Percentiles rank a stretch among this genome's conserved stretches.
phyloP scores from a whole-genome alignment of 2,888 invertebrate species.

The Scaptomyza reducta region DNA sequence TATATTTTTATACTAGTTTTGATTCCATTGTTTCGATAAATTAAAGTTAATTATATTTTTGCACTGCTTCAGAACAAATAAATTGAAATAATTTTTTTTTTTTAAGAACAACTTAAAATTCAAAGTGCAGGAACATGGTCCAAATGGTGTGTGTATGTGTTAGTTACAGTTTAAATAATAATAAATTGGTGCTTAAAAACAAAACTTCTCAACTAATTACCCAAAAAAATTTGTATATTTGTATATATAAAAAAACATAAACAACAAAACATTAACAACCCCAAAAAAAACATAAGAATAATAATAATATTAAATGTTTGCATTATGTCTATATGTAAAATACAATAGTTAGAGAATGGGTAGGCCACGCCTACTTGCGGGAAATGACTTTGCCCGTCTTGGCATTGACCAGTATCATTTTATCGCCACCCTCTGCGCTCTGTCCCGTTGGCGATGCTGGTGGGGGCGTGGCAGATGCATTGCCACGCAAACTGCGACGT shows the following conservation, averaged over 20 bases:
- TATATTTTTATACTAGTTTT: constrained; percentile 11
- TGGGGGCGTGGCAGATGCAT: constrained; percentile 51
- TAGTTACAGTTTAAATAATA: constrained; percentile 64
- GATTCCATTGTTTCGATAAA: constrained; percentile 32
- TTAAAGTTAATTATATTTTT: constrained; percentile 31
- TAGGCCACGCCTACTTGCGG: constrained; percentile 77
- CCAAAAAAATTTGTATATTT: constrained; percentile 25
- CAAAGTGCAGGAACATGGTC: constrained; percentile 75
- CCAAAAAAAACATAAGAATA: constrained; percentile 27
- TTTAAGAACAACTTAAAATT: constrained; percentile 33
- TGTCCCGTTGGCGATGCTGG: constrained; percentile 23
- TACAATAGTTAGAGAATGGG: constrained; percentile 39
- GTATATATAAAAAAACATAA: constrained; percentile 21
- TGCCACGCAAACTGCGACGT: constrained; percentile 79
- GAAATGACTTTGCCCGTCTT: constrained; percentile 84
- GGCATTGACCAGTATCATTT: constrained; percentile 84
- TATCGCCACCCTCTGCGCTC: constrained; percentile 50
- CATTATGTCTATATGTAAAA: constrained; percentile 23
- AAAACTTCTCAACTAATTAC: constrained; percentile 25
- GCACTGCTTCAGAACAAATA: constrained; percentile 28
- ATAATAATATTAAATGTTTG: constrained; percentile 15
- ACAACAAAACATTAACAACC: constrained; percentile 57
- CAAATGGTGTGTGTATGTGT: constrained; percentile 59
- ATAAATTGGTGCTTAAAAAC: constrained; percentile 46
- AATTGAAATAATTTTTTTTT: constrained; percentile 17